Evolutionary conservation across 2,888 invertebrate species (phyloP).

Genomic region (Phymatocera aterrima): DNA sequence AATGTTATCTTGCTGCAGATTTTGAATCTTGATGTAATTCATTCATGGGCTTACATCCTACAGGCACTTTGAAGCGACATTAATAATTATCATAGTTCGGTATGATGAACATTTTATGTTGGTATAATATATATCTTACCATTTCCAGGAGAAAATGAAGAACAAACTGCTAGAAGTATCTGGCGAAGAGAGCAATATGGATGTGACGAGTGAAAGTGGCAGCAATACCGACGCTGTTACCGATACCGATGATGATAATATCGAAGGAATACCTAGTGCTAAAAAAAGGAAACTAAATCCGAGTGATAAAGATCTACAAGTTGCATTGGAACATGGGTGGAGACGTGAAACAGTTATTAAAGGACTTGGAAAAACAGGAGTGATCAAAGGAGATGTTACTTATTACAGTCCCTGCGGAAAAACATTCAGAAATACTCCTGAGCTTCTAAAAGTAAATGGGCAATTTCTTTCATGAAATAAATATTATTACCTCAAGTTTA

Average conservation of each 20-base stretch:
- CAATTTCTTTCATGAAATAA: no score
- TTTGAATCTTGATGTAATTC: neutral
- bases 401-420: slow-evolving; percentile 86
- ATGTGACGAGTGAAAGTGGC: slow-evolving; percentile 73
- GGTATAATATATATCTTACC: neutral
- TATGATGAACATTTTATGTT: neutral
- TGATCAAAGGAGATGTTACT: slow-evolving; percentile 94
- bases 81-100: neutral
- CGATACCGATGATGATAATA: slow-evolving; percentile 72
- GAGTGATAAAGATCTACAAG: slow-evolving; percentile 70
- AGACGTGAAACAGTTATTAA: slow-evolving; percentile 94
- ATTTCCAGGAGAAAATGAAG: slow-evolving; percentile 73
- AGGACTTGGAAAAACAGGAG: slow-evolving; percentile 90
- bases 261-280: slow-evolving; percentile 70
- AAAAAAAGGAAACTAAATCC: slow-evolving; percentile 71
- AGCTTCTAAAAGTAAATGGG: slow-evolving; percentile 76
- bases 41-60: neutral
- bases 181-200: slow-evolving; percentile 74
- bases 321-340: slow-evolving; percentile 83
- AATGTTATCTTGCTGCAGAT: neutral
- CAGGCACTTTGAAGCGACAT: neutral
- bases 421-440: slow-evolving; percentile 79
- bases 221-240: slow-evolving; percentile 72
- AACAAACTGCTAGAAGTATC: slow-evolving; percentile 71
- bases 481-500: neutral